Evolutionary conservation across 2,797 vertebrate genomes (phyloP).

Genomic region (Aulostomus chinensis): DNA sequence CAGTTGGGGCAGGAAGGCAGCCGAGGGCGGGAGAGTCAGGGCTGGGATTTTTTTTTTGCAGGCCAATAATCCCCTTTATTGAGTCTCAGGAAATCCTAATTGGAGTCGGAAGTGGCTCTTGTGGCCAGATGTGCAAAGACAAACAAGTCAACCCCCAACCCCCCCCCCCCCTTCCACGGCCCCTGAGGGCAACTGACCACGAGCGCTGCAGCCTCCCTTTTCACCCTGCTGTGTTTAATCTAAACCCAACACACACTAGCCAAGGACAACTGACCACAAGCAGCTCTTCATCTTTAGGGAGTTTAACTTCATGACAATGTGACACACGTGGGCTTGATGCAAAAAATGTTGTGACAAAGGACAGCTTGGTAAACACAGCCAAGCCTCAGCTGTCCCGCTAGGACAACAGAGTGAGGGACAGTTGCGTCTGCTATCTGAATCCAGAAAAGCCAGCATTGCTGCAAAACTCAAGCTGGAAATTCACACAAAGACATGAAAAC

Average conservation of each 20-base stretch:
- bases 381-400: conserved; percentile 28
- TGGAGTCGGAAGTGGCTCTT: conserved; percentile 73
- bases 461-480: background rate
- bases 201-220: conserved; percentile 33
- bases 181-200: conserved; percentile 60
- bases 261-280: conserved; percentile 26
- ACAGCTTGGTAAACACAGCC: conserved; percentile 41
- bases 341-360: conserved; percentile 19
- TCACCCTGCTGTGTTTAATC: conserved; percentile 47
- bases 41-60: conserved; percentile 67
- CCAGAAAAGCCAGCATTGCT: conserved; percentile 17
- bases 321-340: background rate
- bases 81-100: conserved; percentile 81
- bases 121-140: conserved; percentile 76
- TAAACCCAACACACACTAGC: conserved; percentile 23
- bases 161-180: too few species aligned
- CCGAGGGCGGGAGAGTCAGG: conserved; percentile 60
- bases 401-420: conserved; percentile 13
- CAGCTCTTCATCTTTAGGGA: conserved; percentile 4
- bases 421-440: conserved; percentile 24
- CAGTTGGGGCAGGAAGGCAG: conserved; percentile 65
- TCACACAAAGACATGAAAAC: conserved; percentile 7
- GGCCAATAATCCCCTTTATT: conserved; percentile 78
- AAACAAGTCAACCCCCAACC: conserved; percentile 57
- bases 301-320: conserved; percentile 15